These are phyloP conservation scores for Sorex maritimensis DNA, from an alignment of 2,797 vertebrate genomes.

Conservation along the genomic window DNA sequence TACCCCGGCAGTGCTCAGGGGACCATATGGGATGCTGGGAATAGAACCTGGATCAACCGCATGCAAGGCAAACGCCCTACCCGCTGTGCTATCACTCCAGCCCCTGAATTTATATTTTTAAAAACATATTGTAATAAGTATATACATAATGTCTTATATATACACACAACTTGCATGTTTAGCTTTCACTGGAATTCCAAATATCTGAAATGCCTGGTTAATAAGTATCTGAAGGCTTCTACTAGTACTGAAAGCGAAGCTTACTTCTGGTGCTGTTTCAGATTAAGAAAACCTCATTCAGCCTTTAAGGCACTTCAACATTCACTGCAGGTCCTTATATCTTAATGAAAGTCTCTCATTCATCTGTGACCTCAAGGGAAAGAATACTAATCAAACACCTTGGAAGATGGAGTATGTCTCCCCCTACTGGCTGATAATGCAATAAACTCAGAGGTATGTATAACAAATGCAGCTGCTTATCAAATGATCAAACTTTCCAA, in stretches of 20 bases:
- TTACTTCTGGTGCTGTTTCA: not conserved
- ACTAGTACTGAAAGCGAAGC: not conserved
- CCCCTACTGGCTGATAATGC: conserved; percentile 59
- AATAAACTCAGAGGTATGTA: not conserved
- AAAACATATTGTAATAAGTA: conserved; percentile 49
- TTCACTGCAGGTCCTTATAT: not conserved
- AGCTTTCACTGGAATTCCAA: not conserved
- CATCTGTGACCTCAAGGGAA: not conserved
- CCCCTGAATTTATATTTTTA: not conserved
- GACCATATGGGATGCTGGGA: not conserved
- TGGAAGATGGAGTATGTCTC: conserved; percentile 49
- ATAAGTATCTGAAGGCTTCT: not conserved
- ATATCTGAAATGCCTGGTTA: not conserved
- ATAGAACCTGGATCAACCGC: too few species aligned
- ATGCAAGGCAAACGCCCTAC: too few species aligned
- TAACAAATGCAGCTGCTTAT: too few species aligned
- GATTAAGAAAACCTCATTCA: conserved; percentile 45
- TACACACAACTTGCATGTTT: not conserved
- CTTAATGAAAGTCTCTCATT: not conserved
- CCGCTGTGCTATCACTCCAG: too few species aligned
- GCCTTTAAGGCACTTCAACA: not conserved
- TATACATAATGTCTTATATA: not conserved
- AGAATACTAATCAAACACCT: not conserved
- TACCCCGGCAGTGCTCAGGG: too few species aligned
- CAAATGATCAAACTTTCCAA: too few species aligned